Conservation (phyloP, 2,888 invertebrate species). For the Deilephila porcellus region DNA sequence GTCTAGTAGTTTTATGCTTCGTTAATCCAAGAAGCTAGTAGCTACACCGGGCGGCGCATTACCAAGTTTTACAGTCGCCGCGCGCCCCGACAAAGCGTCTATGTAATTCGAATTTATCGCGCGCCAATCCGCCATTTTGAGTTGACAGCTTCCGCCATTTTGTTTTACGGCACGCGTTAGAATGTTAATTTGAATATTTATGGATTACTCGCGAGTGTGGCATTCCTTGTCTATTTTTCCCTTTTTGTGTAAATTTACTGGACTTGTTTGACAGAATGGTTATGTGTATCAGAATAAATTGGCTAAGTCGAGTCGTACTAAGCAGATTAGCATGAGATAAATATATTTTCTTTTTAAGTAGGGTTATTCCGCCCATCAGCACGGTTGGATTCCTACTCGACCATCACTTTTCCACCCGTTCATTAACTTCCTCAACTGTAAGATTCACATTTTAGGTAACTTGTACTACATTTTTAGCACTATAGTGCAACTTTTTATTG, state of each 20-base stretch:
- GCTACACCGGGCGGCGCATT: slow-evolving; percentile 28
- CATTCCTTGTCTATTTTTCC: slow-evolving; percentile 14
- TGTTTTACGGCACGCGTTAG: slow-evolving; percentile 56
- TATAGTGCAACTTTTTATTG: too few relatives aligned
- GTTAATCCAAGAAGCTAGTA: slow-evolving; percentile 6
- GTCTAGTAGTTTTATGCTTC: not conserved
- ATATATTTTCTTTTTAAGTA: too few relatives aligned
- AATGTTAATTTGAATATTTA: slow-evolving; percentile 33
- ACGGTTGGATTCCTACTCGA: too few relatives aligned
- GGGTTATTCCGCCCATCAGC: too few relatives aligned
- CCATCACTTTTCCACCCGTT: too few relatives aligned
- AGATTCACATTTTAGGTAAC: too few relatives aligned
- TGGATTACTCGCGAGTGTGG: slow-evolving; percentile 26
- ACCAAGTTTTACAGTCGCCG: slow-evolving; percentile 42
- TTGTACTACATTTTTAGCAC: too few relatives aligned
- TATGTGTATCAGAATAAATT: too few relatives aligned
- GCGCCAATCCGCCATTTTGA: slow-evolving; percentile 55
- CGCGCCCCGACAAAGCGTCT: slow-evolving; percentile 52
- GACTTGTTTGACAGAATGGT: not conserved
- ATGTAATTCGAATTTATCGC: slow-evolving; percentile 65
- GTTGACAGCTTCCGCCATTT: slow-evolving; percentile 67
- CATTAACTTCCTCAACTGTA: too few relatives aligned
- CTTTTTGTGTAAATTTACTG: not conserved
- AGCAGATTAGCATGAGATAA: too few relatives aligned
- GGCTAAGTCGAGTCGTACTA: too few relatives aligned